Conservation (phyloP, 2,888 invertebrate genomes). For the Hirtodrosophila duncani region DNA sequence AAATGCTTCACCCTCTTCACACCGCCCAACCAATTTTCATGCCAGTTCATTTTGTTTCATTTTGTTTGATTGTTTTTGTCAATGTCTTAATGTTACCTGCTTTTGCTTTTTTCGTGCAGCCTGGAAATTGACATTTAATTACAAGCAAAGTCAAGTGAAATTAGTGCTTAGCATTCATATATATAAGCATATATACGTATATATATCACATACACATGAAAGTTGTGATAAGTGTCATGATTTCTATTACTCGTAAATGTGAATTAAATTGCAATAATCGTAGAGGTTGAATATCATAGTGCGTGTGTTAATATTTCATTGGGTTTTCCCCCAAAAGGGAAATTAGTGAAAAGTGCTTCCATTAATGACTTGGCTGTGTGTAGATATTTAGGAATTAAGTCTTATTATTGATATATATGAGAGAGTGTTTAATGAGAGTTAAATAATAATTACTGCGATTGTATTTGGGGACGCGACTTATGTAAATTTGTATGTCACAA, state of each 20-base stretch:
- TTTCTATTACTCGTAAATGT: slow-evolving; percentile 48
- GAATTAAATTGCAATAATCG: slow-evolving; percentile 55
- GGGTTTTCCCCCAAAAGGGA: too few relatives aligned
- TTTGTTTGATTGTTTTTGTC: slow-evolving; percentile 23
- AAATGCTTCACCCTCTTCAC: neutral
- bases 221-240: slow-evolving; percentile 30
- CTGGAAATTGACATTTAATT: slow-evolving; percentile 67
- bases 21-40: slow-evolving; percentile 3
- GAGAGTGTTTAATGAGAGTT: too few relatives aligned
- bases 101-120: slow-evolving; percentile 6
- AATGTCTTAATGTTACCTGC: slow-evolving; percentile 27
- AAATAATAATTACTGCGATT: too few relatives aligned
- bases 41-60: slow-evolving; percentile 21
- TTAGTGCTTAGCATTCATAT: slow-evolving; percentile 30
- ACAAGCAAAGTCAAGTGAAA: slow-evolving; percentile 23
- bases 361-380: too few relatives aligned
- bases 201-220: slow-evolving; percentile 13
- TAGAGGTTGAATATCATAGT: neutral
- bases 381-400: too few relatives aligned
- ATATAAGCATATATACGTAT: slow-evolving; percentile 21
- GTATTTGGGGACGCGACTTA: too few relatives aligned
- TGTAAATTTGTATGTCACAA: too few relatives aligned
- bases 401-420: too few relatives aligned
- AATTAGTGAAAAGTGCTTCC: too few relatives aligned
- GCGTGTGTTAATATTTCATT: slow-evolving; percentile 23